Base-by-base conservation (phyloP, 2,888 invertebrate genomes). In the Megaustenia siamemsis region DNA sequence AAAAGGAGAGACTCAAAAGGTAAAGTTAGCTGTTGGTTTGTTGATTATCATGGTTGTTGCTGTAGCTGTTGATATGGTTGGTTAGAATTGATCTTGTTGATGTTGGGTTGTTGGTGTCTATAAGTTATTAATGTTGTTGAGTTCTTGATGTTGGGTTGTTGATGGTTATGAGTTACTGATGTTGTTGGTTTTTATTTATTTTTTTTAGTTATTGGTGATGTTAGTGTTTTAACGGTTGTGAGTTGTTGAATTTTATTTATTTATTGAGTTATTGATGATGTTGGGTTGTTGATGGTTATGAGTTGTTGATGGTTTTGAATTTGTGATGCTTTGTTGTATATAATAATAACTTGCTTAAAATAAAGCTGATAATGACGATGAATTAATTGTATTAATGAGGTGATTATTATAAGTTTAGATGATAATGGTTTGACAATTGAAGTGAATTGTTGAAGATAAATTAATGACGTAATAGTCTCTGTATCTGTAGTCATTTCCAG, bases 1-100 rank as follows among this genome's bases (percentile, higher is more conserved):
- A 94, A 87, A 93, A 92, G 81, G 92, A 93, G 77, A 88, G 93
- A 80, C 91, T 93, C n/a, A 90, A 90, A 86, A 92, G 90, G 94
- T 93, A 88, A 84, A 53, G 15, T 10, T 32, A 12, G 1, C 49
- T 12, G 45, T 45, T n/a, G 15, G 2, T 8, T 15, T 28, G 15
- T 5, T 28, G 28, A 21, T 3, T 12, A 28, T 43, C n/a, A 15
- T 45, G 43, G 28, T 24, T 24, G 40, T 38, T 12, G 38, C n/a
- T 24, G 40, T 1, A 24, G 56, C 4, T 56, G 56, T 12, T 24
- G 56, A n/a, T 24, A n/a, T 45, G 45, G 12, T 45, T 6, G 12
- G 45, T 45, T 45, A 10, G 45, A 12, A 12, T 10, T 45, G 45
- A 45, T 45, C 6, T 4, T 15, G 56, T 21, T 21, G 18, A 21